Conservation (phyloP, 2,797 vertebrate species). For the Melanotaenia trifasciata region DNA sequence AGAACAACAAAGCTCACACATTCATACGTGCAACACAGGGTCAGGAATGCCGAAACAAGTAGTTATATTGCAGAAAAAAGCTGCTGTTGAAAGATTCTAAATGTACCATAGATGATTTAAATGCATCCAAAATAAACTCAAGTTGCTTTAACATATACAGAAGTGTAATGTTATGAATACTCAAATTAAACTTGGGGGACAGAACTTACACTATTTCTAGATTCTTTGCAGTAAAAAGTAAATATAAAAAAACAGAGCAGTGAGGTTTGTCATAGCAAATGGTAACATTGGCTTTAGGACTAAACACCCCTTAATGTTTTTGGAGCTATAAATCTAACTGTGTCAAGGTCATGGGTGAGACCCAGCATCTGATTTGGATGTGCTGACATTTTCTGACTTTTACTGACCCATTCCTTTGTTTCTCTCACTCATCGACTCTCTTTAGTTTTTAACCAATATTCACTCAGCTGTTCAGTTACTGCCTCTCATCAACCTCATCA, state of each 20-base stretch:
- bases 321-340: slow-evolving; percentile 52
- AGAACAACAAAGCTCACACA: slow-evolving; percentile 40
- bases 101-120: slow-evolving; percentile 22
- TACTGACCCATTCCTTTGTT: slow-evolving; percentile 56
- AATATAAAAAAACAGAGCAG: not conserved
- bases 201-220: not conserved
- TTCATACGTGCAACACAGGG: slow-evolving; percentile 24
- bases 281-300: not conserved
- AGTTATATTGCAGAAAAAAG: slow-evolving; percentile 7
- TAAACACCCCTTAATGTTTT: slow-evolving; percentile 38
- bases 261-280: slow-evolving; percentile 7
- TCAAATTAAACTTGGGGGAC: not conserved
- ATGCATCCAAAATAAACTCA: slow-evolving; percentile 22
- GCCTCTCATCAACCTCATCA: slow-evolving; percentile 37
- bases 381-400: slow-evolving; percentile 64
- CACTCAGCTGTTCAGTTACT: slow-evolving; percentile 44
- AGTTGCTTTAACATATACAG: slow-evolving; percentile 7
- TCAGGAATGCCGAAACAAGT: slow-evolving; percentile 28
- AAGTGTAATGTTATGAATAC: slow-evolving; percentile 3
- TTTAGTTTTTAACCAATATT: slow-evolving; percentile 54
- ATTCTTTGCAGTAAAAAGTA: slow-evolving; percentile 9
- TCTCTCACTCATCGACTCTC: slow-evolving; percentile 9
- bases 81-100: slow-evolving; percentile 14
- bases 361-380: slow-evolving; percentile 62
- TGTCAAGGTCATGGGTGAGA: slow-evolving; percentile 56